These are phyloP conservation scores for Macropus fuliginosus DNA, from an alignment of 2,797 vertebrate genomes.

Conservation along the genomic window DNA sequence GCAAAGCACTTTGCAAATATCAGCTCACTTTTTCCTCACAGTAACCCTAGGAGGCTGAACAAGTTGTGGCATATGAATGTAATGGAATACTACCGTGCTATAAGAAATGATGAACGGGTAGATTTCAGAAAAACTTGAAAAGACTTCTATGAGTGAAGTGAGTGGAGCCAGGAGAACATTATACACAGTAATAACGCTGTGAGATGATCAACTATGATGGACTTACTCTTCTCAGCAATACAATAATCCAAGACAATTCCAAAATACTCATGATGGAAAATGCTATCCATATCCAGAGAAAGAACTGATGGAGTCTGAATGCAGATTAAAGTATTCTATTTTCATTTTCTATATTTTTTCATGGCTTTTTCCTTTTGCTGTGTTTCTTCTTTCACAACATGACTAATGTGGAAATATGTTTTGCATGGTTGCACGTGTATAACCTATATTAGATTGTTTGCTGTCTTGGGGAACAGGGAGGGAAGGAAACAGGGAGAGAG, in stretches of 20 bases:
- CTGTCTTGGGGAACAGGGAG: not conserved
- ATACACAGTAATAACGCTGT: not conserved
- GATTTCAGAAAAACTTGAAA: not conserved
- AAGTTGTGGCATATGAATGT: not conserved
- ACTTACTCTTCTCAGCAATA: not conserved
- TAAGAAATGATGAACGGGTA: not conserved
- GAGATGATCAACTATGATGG: not conserved
- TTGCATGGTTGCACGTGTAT: not conserved
- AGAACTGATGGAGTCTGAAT: not conserved
- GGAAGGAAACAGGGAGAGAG: not conserved
- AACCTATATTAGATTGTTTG: not conserved
- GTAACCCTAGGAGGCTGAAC: not conserved
- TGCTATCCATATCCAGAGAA: not conserved
- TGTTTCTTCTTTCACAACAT: not conserved
- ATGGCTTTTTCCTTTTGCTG: not conserved
- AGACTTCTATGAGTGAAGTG: not conserved
- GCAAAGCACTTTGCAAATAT: not conserved
- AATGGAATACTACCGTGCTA: not conserved
- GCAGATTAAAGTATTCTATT: too few species aligned
- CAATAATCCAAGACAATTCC: not conserved
- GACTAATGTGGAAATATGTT: not conserved
- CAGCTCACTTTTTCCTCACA: not conserved
- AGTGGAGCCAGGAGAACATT: not conserved
- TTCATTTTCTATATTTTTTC: too few species aligned
- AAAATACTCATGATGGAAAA: not conserved